phyloP scores from a whole-genome alignment of 2,888 invertebrate species.

The Syritta pipiens region DNA sequence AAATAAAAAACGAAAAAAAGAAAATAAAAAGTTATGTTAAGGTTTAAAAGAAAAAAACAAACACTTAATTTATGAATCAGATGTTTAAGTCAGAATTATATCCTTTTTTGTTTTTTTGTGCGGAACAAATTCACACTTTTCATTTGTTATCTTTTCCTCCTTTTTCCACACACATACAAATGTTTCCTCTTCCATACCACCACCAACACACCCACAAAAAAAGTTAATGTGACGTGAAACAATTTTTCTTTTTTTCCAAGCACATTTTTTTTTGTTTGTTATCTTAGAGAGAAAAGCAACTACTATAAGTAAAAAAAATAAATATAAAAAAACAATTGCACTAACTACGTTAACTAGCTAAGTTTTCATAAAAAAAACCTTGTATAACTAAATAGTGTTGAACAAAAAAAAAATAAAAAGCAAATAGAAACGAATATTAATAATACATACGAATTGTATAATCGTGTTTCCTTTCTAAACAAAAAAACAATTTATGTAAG shows the following conservation, averaged over 20 bases:
- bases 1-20: no score
- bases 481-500: constrained; percentile 25
- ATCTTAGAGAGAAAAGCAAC: constrained; percentile 10
- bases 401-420: constrained; percentile 28
- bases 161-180: constrained; percentile 4
- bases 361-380: constrained; percentile 46
- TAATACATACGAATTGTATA: constrained; percentile 60
- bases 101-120: constrained; percentile 42
- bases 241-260: neutral
- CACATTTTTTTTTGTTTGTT: neutral
- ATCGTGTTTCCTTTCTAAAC: constrained; percentile 64
- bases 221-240: no score
- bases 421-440: constrained; percentile 57
- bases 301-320: constrained; percentile 28
- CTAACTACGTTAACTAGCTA: constrained; percentile 36
- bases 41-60: no score
- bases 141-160: constrained; percentile 4
- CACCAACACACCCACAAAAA: no score
- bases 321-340: constrained; percentile 14
- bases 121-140: constrained; percentile 29
- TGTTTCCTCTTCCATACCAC: no score
- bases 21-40: constrained; percentile 68
- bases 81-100: constrained; percentile 35
- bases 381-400: constrained; percentile 64
- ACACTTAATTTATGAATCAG: constrained; percentile 64